These are phyloP conservation scores for Seladonia tumulorum DNA, from an alignment of 2,888 invertebrate species.

Conservation along the genomic window DNA sequence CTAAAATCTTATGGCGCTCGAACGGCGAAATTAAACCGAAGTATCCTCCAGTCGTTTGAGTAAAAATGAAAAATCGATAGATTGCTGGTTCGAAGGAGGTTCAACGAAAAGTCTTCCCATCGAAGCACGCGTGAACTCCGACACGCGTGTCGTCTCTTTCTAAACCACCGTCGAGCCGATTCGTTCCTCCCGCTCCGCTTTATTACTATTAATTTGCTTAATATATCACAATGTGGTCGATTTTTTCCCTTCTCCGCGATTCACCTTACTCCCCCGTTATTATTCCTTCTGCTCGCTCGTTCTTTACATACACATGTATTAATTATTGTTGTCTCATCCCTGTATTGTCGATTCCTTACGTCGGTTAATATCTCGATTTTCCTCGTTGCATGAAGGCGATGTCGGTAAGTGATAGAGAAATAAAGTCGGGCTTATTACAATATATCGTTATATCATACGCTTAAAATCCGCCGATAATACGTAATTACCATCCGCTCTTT, in stretches of 20 bases:
- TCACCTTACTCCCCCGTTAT: conserved; percentile 32
- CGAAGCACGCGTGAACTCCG: conserved; percentile 11
- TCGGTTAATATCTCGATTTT: conserved; percentile 72
- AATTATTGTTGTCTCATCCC: conserved; percentile 84
- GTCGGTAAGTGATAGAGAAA: conserved; percentile 83
- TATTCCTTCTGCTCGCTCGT: conserved; percentile 45
- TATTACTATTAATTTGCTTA: conserved; percentile 56
- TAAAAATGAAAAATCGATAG: background rate
- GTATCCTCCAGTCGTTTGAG: background rate
- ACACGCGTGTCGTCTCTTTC: background rate
- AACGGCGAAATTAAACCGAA: background rate
- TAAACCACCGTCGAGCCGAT: conserved; percentile 6
- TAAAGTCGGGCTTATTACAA: conserved; percentile 73
- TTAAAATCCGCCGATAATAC: conserved; percentile 65
- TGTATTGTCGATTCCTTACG: conserved; percentile 84
- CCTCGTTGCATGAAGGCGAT: conserved; percentile 83
- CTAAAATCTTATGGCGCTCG: background rate
- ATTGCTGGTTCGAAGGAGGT: background rate
- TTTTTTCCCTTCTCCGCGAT: conserved; percentile 26
- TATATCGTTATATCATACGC: conserved; percentile 62
- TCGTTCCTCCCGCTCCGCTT: conserved; percentile 13
- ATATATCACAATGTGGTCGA: conserved; percentile 81
- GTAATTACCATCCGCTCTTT: conserved; percentile 50
- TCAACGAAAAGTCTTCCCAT: conserved; percentile 9
- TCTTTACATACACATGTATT: conserved; percentile 77